Percentiles rank a stretch among this genome's conserved stretches.
Evolutionary conservation across 2,888 invertebrate genomes (phyloP).

Genomic region (Eubasilissa splendida): DNA sequence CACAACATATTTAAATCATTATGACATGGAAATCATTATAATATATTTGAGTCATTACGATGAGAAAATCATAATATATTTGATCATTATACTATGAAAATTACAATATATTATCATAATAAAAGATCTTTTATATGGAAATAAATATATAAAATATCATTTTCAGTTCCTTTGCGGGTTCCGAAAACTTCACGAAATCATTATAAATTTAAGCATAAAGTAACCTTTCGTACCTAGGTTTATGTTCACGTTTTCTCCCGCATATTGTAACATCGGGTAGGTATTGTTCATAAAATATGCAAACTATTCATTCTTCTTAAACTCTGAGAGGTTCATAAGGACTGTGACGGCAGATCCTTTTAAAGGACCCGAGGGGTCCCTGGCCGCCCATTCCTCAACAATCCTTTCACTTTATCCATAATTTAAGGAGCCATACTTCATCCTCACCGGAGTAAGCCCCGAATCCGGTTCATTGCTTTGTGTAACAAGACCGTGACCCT

Average conservation of each 20-base stretch:
- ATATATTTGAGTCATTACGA: no score
- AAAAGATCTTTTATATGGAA: no score
- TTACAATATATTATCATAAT: no score
- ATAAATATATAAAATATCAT: no score
- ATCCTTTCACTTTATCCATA: slow-evolving; percentile 12
- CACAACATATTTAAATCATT: no score
- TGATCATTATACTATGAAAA: no score
- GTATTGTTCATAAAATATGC: slow-evolving; percentile 5
- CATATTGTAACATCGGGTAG: not conserved
- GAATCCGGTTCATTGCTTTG: slow-evolving; percentile 5
- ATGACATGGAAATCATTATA: no score
- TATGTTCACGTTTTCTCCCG: not conserved
- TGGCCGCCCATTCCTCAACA: slow-evolving; percentile 1
- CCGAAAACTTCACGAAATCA: no score
- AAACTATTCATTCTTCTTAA: slow-evolving; percentile 12
- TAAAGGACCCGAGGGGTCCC: not conserved
- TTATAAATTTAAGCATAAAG: no score
- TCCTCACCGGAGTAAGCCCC: not conserved
- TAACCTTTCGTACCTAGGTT: not conserved
- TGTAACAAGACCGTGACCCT: not conserved
- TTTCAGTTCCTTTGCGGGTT: no score
- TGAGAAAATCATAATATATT: no score
- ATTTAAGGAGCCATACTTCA: slow-evolving; percentile 4
- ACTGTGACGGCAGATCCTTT: not conserved
- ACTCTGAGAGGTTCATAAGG: slow-evolving; percentile 8